Conservation (phyloP, 2,113 vertebrate genomes). For the Varanus komodoensis region DNA sequence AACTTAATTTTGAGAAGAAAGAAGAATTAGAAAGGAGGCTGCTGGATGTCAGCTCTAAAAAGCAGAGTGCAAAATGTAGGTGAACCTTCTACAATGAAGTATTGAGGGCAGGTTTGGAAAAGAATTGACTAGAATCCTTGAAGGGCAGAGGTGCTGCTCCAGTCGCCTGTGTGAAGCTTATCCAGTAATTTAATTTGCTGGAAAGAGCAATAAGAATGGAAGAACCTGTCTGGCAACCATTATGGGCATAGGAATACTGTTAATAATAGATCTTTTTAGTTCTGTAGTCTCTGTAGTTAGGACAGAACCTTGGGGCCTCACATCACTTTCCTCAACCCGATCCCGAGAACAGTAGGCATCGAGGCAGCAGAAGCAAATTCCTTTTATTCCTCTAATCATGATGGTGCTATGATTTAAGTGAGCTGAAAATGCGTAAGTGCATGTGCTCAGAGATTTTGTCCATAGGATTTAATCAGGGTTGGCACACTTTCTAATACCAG, state of each 20-base stretch:
- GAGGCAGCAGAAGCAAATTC: too few species aligned
- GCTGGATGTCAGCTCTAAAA: slow-evolving; percentile 66
- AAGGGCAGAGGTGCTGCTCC: not conserved
- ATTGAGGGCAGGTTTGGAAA: not conserved
- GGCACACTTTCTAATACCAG: too few species aligned
- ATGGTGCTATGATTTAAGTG: too few species aligned
- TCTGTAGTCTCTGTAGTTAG: not conserved
- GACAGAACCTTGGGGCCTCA: too few species aligned
- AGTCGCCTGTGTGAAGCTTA: too few species aligned
- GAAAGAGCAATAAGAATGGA: not conserved
- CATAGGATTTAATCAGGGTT: too few species aligned
- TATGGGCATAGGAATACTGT: not conserved
- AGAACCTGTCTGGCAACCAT: not conserved
- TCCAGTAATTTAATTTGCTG: not conserved
- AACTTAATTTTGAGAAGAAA: slow-evolving; percentile 70
- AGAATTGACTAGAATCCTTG: not conserved
- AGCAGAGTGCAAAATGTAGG: slow-evolving; percentile 74
- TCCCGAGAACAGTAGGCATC: too few species aligned
- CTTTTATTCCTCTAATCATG: too few species aligned
- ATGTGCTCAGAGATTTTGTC: too few species aligned
- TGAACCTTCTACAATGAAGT: not conserved
- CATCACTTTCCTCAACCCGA: too few species aligned
- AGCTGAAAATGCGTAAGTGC: too few species aligned
- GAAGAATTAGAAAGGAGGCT: slow-evolving; percentile 73
- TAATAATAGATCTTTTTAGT: not conserved